Evolutionary conservation across 2,797 vertebrate species (phyloP), one percentile per base, ranked within the genome.

Genomic region (Sebastes minor): DNA sequence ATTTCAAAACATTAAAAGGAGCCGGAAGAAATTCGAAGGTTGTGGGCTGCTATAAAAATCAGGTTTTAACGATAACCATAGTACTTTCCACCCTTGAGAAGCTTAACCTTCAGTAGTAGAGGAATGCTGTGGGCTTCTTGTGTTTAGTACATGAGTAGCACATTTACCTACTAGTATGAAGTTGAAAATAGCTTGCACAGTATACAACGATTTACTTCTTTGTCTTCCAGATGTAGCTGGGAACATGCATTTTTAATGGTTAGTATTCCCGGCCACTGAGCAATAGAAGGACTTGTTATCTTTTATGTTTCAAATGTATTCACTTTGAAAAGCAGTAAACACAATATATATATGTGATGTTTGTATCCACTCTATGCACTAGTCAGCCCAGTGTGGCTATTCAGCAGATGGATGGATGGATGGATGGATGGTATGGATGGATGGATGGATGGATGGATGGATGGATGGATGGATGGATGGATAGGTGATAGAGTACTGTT

Each of bases 191-290:
- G 38, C 56, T 27, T n/a, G 14, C 13, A 22, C 23, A 66, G 59
- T 59, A 71, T 14, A 57, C 23, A 81, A 57, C 38, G 14, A 67
- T 74, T 27, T 66, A 33, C 64, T 38, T 82, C 33, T 46, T 60
- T 76, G 35, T 85, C 38, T 70, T 76, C n/a, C 6, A 67, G 46
- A 65, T 66, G 57, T 22, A 69, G 8, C 65, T n/a, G 38, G 10
- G 25, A 59, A 46, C 30, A 85, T 80, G n/a, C 35, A 77, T 72
- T 69, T 76, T 81, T 74, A 68, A 79, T 76, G 53, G 16, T 60
- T 33, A 11, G 22, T 53, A 22, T 74, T 67, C 28, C 8, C 1
- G 0, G 20, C 28, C 10, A 53, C 27, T 33, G 16, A 75, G 62
- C 35, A 33, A 66, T 20, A 30, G 16, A 65, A 11, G 32, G 14